These are phyloP conservation scores for Rhagophthalmus giganteus DNA, from an alignment of 2,888 invertebrate species.

Conservation along the genomic window DNA sequence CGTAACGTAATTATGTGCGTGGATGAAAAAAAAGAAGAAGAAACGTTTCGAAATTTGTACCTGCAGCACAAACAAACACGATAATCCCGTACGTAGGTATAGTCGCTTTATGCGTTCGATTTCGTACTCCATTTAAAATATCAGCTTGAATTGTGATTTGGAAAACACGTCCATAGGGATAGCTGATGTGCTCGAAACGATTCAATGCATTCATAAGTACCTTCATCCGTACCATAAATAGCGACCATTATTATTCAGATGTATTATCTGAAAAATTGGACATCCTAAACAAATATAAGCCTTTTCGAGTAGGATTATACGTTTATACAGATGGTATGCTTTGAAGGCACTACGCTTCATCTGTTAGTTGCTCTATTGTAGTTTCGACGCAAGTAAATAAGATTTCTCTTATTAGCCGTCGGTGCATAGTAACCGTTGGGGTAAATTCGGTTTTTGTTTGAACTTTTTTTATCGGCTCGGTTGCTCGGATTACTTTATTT, in stretches of 20 bases:
- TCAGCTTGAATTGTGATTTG: slow-evolving; percentile 9
- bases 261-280: slow-evolving; percentile 49
- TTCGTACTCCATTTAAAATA: neutral
- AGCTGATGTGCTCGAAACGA: slow-evolving; percentile 27
- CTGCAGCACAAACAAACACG: no score
- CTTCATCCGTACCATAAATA: slow-evolving; percentile 46
- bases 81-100: no score
- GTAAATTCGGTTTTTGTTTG: no score
- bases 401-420: slow-evolving; percentile 9
- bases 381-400: slow-evolving; percentile 8
- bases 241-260: slow-evolving; percentile 46
- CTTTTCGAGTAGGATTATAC: slow-evolving; percentile 25
- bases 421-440: neutral
- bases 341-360: slow-evolving; percentile 19
- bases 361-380: slow-evolving; percentile 21
- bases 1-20: no score
- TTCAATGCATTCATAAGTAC: slow-evolving; percentile 45
- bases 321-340: slow-evolving; percentile 27
- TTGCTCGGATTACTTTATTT: no score
- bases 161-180: slow-evolving; percentile 5
- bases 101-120: no score
- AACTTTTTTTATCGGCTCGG: no score
- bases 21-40: no score
- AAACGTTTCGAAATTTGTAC: no score
- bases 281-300: slow-evolving; percentile 47